Conservation (phyloP, 2,888 invertebrate genomes). For the Lasioglossum oenotherae region DNA sequence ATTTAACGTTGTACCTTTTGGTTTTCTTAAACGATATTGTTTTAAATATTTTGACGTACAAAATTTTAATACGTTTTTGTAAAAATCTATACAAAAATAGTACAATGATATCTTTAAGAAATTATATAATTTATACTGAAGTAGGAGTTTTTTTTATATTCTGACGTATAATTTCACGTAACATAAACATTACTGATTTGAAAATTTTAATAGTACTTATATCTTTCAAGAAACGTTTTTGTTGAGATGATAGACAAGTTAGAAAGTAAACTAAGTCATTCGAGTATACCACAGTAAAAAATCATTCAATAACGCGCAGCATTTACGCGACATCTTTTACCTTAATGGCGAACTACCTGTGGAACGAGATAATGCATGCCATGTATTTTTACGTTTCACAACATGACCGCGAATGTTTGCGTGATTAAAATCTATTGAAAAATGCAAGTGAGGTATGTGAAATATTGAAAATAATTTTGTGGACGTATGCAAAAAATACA, state of each 20-base stretch:
- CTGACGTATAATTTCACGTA: background rate
- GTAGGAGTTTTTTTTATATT: background rate
- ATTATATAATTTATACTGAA: background rate
- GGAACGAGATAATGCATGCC: background rate
- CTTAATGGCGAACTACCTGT: constrained; percentile 15
- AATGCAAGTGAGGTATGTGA: background rate
- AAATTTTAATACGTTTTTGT: background rate
- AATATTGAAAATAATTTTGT: background rate
- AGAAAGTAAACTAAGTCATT: background rate
- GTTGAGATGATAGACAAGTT: background rate
- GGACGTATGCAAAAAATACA: background rate
- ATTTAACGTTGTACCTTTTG: background rate
- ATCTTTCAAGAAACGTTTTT: background rate
- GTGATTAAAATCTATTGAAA: background rate
- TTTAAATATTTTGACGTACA: too few species aligned
- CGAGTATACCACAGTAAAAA: background rate
- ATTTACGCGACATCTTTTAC: constrained; percentile 47
- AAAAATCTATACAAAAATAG: background rate
- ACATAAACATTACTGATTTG: background rate
- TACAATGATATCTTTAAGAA: background rate
- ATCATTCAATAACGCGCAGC: constrained; percentile 14
- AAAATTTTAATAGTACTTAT: background rate
- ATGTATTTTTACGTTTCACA: background rate
- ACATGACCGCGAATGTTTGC: background rate
- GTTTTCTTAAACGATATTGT: background rate